Conservation (phyloP, 2,113 vertebrate species). For the Hystrix brachyura region DNA sequence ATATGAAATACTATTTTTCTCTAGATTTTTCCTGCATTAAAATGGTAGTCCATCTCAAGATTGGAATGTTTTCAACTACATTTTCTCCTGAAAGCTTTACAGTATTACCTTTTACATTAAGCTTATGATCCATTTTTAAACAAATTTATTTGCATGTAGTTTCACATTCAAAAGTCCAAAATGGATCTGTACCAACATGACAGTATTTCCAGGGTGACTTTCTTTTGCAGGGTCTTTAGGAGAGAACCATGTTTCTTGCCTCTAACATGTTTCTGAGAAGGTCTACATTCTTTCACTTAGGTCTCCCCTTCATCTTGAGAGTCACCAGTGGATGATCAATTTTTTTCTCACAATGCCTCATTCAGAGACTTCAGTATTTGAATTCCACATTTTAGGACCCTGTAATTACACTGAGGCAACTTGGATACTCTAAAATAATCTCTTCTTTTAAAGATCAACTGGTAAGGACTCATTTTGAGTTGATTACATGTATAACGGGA, state of each 20-base stretch:
- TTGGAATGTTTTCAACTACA: not conserved
- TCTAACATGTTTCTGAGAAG: not conserved
- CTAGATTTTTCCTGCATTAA: not conserved
- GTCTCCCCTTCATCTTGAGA: not conserved
- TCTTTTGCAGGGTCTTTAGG: not conserved
- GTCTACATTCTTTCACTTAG: not conserved
- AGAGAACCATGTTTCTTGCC: not conserved
- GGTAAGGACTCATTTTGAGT: not conserved
- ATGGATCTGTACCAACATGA: not conserved
- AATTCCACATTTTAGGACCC: not conserved
- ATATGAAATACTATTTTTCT: not conserved
- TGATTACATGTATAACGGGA: not conserved
- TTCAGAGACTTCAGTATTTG: not conserved
- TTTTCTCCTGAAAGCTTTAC: not conserved
- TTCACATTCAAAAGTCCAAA: not conserved
- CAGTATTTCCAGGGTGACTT: not conserved
- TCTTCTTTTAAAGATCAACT: not conserved
- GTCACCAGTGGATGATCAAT: not conserved
- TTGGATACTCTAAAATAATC: not conserved
- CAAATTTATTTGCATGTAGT: not conserved
- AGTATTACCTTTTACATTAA: not conserved
- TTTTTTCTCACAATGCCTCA: not conserved
- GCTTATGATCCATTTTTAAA: not conserved
- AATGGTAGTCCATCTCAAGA: not conserved
- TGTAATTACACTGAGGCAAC: not conserved